Evolutionary conservation across 2,113 vertebrate genomes (phyloP), one percentile per base, ranked within the genome.

Genomic region (Oxyura jamaicensis): DNA sequence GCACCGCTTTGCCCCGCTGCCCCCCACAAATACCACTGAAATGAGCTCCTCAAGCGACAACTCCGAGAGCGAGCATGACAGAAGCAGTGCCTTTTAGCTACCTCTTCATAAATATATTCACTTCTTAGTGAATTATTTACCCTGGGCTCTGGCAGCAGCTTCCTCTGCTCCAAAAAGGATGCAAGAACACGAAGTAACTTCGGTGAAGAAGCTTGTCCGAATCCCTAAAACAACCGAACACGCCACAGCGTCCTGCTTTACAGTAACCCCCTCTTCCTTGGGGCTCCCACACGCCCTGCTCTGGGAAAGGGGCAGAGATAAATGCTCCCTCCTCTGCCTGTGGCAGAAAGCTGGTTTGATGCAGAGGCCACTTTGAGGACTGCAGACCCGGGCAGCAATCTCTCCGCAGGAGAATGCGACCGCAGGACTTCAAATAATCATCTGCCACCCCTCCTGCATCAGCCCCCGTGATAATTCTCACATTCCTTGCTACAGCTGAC

Each of bases 41-140:
- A 93, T 33, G 29, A 95, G 96, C 84, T 96, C 83, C 86, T 97
- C 93, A 93, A 60, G 59, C 2, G 2, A 72, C 52, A 83, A 7
- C 62, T 65, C 86, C 13, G 84, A 90, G 93, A 96, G 95, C 58
- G 80, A 83, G 82, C 58, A 81, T 72, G 85, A 90, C 83, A 96
- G 96, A 90, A 88, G 82, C 71, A 88, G 39, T 81, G 82, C 77
- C 36, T 75, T 93, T 93, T 92, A 93, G 82, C 85, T 68, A 82
- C 84, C 90, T 90, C 91, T 91, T 79, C n/a, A 91, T 95, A 87
- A 95, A 92, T 74, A 94, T 92, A 90, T 83, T 74, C 90, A 92
- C 60, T 46, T 63, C 28, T 10, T 68, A 81, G 66, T 90, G 65
- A 88, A 93, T 94, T 93, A 95, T 96, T 96, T 75, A 94, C 89